Evolutionary conservation across 2,113 vertebrate genomes (phyloP), one percentile per base, ranked within the genome.

Genomic region (Campylorhamphus procurvoides): DNA sequence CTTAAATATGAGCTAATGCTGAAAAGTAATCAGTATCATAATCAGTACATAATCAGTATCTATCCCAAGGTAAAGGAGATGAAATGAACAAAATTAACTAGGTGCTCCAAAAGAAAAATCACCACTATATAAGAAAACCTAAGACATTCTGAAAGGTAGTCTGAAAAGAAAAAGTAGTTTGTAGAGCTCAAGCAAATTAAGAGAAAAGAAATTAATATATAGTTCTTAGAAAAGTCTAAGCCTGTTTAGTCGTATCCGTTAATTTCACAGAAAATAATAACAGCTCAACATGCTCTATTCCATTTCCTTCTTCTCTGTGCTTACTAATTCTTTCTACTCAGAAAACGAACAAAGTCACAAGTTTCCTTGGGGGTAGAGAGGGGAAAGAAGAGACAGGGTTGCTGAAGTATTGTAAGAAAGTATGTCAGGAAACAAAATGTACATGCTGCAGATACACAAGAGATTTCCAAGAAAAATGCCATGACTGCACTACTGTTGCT

Each of bases 281-380:
- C 56, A 82, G 37, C 60, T 86, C 76, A 92, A 46, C 55, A 55
- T 46, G 25, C 73, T 72, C 74, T 63, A 66, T 39, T 52, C 31
- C 22, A 69, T 62, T 84, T 93, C 62, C 37, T 91, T 52, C 49
- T 60, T 84, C 71, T 80, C 63, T 62, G 7, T 18, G 27, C 50
- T 83, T 74, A 1, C 20, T 68, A 77, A 83, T 55, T 79, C n/a
- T 28, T 94, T 62, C 75, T 84, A 76, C 53, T 93, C 67, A 82
- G 79, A 93, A 89, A 90, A 95, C 40, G 12, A 87, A 76, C 16
- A 73, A 93, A 82, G 75, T 69, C n/a, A 87, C 40, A 84, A 39
- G 31, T 56, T 82, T 92, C 53, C 63, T 69, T 69, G 14, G 5
- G 3, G 28, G 73, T 42, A 35, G 20, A 89, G 14, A 82, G 7